These are phyloP conservation scores for Corydoras sp. DNA, from an alignment of 2,113 vertebrate species.

Conservation along the genomic window DNA sequence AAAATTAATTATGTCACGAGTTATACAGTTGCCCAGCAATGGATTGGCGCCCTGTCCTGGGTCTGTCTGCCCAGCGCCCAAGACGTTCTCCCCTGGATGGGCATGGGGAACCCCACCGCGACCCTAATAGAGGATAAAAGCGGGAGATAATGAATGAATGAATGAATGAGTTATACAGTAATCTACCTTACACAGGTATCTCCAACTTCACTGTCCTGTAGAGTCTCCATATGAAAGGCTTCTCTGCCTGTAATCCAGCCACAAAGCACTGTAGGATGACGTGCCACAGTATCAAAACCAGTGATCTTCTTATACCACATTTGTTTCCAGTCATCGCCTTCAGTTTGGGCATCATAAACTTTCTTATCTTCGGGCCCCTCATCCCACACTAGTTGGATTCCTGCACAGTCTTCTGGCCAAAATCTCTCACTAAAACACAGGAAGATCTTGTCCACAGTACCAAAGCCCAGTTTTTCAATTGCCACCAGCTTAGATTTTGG, in stretches of 20 bases:
- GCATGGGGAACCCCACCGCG: too few relatives aligned
- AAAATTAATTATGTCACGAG: not conserved
- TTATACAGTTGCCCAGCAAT: too few relatives aligned
- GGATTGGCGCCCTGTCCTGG: too few relatives aligned
- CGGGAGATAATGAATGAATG: too few relatives aligned
- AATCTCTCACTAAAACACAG: conserved; percentile 49
- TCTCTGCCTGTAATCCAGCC: conserved; percentile 58
- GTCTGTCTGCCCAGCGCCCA: too few relatives aligned
- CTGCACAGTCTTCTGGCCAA: conserved; percentile 54
- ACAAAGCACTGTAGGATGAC: conserved; percentile 52
- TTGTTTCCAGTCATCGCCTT: conserved; percentile 41
- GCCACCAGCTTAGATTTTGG: conserved; percentile 48
- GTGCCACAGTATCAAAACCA: conserved; percentile 53
- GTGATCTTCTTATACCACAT: conserved; percentile 57
- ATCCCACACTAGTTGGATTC: conserved; percentile 54
- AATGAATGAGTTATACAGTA: not conserved
- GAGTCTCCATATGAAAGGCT: conserved; percentile 55
- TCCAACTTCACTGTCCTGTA: conserved; percentile 45
- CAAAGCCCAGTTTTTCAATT: conserved; percentile 51
- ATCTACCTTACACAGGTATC: conserved; percentile 48
- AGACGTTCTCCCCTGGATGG: too few relatives aligned
- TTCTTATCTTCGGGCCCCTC: conserved; percentile 49
- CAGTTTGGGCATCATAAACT: conserved; percentile 18
- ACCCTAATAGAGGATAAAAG: too few relatives aligned
- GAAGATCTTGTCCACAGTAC: conserved; percentile 55